Evolutionary conservation across 1,140 invertebrate genomes (phyloP).

Genomic region (Panagrolaimus sp.): DNA sequence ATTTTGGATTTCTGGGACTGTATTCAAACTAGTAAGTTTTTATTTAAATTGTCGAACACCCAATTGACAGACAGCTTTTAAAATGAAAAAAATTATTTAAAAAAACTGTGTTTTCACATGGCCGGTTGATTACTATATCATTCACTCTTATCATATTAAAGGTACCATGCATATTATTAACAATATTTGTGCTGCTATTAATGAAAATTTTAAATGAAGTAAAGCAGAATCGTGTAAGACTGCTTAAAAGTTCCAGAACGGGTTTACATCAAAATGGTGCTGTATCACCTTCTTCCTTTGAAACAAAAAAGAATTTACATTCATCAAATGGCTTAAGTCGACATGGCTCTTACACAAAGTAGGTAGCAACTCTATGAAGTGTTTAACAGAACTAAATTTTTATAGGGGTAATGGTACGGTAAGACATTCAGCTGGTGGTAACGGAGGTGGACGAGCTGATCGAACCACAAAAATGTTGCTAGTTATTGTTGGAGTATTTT

Average conservation of each 20-base stretch:
- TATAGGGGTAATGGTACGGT: background rate
- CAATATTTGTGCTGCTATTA: conserved; percentile 49
- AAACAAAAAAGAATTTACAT: background rate
- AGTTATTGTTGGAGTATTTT: conserved; percentile 52
- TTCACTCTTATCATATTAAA: too few relatives aligned
- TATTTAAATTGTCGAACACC: too few relatives aligned
- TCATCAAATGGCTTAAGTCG: background rate
- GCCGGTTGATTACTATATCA: too few relatives aligned
- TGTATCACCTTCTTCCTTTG: background rate
- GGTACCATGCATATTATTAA: conserved; percentile 48
- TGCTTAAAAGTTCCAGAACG: conserved; percentile 29
- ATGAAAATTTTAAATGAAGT: conserved; percentile 51
- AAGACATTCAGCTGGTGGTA: conserved; percentile 15
- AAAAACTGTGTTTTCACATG: too few relatives aligned
- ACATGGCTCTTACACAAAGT: background rate
- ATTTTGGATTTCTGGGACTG: conserved; percentile 56
- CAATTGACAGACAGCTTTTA: too few relatives aligned
- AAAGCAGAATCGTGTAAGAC: conserved; percentile 33
- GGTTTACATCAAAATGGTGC: conserved; percentile 25
- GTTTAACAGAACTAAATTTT: conserved; percentile 1
- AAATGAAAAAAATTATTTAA: too few relatives aligned
- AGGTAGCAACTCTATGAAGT: background rate
- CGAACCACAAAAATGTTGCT: conserved; percentile 53
- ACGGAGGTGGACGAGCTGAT: conserved; percentile 35
- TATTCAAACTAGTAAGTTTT: conserved; percentile 44